Evolutionary conservation across 1,140 invertebrate species (phyloP), one percentile per base, ranked within the genome.

Genomic region (Pseudomyrmex concolor): DNA sequence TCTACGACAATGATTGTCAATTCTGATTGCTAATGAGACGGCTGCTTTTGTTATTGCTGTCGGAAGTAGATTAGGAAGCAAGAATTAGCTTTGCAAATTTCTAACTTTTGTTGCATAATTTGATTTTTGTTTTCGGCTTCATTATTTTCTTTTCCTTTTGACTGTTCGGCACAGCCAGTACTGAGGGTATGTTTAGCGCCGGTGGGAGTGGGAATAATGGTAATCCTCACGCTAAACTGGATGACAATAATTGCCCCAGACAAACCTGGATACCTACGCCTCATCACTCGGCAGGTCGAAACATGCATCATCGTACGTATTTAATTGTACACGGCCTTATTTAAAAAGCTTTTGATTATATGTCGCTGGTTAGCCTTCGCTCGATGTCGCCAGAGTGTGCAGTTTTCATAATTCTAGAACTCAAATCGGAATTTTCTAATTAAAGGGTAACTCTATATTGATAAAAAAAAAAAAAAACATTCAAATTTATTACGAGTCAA

Each of bases 291-390:
- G 90, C 92, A 81, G 85, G 92, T 80, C 92, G 92, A 92, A 94
- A 92, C 78, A 92, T 94, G 88, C 93, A 94, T 89, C 93, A 94
- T 94, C 91, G 93, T 94, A 94, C 91, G 93, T 94, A 94, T 92
- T 89, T 87, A 45, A 86, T 77, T 89, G 82, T 78, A 80, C 66
- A 70, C 59, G 51, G 67, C 83, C 81, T 83, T 68, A 76, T 83
- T 87, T 59, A 80, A 71, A 8, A 9, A 71, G 71, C 67, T 86
- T 77, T 83, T 67, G 48, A 71, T 84, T 83, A 15, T 84, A 66
- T 86, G 80, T 51, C 63, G 62, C 84, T 73, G 63, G 81, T 91
- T 89, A 89, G 55, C 55, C 77, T 86, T 85, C 71, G 85, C 86
- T 91, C 43, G 45, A n/a, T 84, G 67, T 71, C 22, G 54, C 74